Base-by-base conservation (phyloP, 2,888 invertebrate genomes). In the Eupsilia transversa region DNA sequence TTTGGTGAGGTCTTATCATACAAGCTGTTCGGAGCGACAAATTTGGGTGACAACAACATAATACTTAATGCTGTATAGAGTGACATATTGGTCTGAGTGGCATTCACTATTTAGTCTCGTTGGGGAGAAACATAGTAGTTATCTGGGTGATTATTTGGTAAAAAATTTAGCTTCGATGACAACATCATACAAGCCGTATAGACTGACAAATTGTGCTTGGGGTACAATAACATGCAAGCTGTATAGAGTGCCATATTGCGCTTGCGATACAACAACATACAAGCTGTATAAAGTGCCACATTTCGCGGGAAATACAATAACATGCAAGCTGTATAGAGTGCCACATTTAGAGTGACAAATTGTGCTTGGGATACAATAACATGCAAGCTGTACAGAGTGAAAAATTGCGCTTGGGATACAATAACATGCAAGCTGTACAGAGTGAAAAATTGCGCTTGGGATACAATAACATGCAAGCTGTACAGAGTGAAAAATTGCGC, bases 41-140 rank as follows among this genome's bases (percentile, higher is more conserved):
- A 64, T 65, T 43, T 20, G 12, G 27, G 52, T 54, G 12, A 43
- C 7, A 43, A 30, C 23, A 46, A 27, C 35, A 49, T 27, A 6
- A 10, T n/a, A 49, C n/a, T 3, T 49, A 10, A n/a, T 6, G 6
- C 14, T n/a, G 27, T 23, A 57, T 5, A 9, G 10, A 52, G 59
- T 52, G 49, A 59, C 59, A 49, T 33, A 49, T 30, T 68, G 64
- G 54, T 74, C 64, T 60, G 59, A 56, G 35, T 68, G 54, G 46
- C 1, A 56, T 67, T 68, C 33, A 33, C 9, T 68, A 74, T 79
- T 73, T 73, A 73, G 64, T 79, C 73, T 64, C 57, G 73, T 27
- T 59, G 63, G 67, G 64, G 20, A 57, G 66, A 49, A 49, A 14
- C 9, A 33, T n/a, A 17, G 71, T 27, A 63, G 9, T 38, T 23